phyloP scores from a whole-genome alignment of 2,797 vertebrate genomes.

The Hydrophis major region DNA sequence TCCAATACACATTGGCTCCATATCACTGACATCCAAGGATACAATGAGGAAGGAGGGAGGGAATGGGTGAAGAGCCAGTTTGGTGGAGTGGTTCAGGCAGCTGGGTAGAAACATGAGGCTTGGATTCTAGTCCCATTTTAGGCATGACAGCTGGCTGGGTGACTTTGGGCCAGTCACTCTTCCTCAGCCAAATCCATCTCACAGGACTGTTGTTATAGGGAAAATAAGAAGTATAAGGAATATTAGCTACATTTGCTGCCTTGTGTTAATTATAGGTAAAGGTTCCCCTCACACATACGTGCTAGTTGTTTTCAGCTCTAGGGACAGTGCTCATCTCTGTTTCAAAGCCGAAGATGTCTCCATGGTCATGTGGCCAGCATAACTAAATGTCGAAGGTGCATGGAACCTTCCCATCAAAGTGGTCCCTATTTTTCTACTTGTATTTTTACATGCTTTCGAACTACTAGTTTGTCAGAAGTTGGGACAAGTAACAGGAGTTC shows the following conservation, averaged over 20 bases:
- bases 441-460: no score
- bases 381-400: no score
- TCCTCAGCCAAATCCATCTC: not conserved
- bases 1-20: not conserved
- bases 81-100: not conserved
- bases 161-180: not conserved
- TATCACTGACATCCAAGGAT: not conserved
- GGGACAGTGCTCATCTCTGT: no score
- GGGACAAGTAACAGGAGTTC: no score
- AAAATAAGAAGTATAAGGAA: not conserved
- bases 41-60: not conserved
- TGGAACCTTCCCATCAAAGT: no score
- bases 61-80: not conserved
- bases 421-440: no score
- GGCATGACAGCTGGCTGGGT: not conserved
- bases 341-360: no score
- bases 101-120: not conserved
- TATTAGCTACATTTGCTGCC: not conserved
- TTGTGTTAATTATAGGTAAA: not conserved
- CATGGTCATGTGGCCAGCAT: no score
- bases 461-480: no score
- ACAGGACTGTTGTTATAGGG: not conserved
- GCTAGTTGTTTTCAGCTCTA: no score
- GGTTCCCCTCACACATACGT: no score
- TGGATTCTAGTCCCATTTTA: not conserved